phyloP scores from a whole-genome alignment of 2,888 invertebrate species.

The Hemaris fuciformis region DNA sequence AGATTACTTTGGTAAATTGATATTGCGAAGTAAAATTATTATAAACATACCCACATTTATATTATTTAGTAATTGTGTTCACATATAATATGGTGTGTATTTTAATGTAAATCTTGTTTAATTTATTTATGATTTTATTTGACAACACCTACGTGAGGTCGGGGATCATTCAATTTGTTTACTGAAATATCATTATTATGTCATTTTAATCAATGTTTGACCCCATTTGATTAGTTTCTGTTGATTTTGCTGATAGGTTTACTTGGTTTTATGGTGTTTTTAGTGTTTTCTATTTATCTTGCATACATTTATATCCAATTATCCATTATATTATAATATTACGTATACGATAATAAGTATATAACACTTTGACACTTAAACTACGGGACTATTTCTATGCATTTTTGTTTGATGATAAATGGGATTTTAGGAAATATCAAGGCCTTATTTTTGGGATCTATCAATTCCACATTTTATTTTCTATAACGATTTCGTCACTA shows the following conservation, averaged over 20 bases:
- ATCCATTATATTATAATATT: too few species aligned
- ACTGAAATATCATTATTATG: background rate
- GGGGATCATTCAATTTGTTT: background rate
- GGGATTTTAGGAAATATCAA: too few species aligned
- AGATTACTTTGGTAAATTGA: conserved; percentile 39
- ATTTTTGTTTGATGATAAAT: too few species aligned
- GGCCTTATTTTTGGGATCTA: too few species aligned
- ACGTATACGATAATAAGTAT: too few species aligned
- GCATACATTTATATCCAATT: too few species aligned
- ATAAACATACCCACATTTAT: conserved; percentile 21
- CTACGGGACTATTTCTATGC: too few species aligned
- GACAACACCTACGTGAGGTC: background rate
- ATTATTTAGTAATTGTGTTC: conserved; percentile 10
- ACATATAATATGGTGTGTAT: background rate
- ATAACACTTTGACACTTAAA: too few species aligned
- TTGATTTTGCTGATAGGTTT: background rate
- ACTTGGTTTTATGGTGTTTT: too few species aligned
- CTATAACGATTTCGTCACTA: too few species aligned
- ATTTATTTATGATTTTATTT: background rate
- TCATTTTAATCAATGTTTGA: background rate
- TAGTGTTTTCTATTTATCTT: too few species aligned
- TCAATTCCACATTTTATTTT: too few species aligned
- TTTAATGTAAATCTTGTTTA: conserved; percentile 1
- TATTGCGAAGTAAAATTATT: conserved; percentile 41
- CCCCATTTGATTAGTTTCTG: background rate